Base-by-base conservation (phyloP, 2,888 invertebrate species). In the Zaprionus lineosus region DNA sequence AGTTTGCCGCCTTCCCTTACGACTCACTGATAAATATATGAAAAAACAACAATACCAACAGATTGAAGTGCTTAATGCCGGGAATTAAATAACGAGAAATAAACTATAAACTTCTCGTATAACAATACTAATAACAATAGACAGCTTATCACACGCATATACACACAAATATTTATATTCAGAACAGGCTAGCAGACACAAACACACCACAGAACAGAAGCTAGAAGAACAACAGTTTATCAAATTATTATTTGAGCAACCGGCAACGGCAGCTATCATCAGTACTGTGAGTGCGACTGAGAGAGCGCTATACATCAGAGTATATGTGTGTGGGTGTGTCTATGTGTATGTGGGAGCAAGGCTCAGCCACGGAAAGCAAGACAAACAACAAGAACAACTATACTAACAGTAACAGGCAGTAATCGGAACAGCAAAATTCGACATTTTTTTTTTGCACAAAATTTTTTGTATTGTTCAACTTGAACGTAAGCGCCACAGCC, bases 201-300 rank as follows among this genome's bases (percentile, higher is more conserved):
- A 12, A 9, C 26, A n/a, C 44, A 44, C 6, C 51, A 59, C 19
- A 46, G 26, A 50, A 48, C 48, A 58, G 33, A 53, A 46, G 44
- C 52, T 44, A 57, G 64, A 70, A 75, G 67, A 78, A 78, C 60
- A 82, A 83, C 71, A 59, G 75, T 75, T 83, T 83, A 76, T 83
- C 83, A 60, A 59, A 74, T 53, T 40, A 47, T 43, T 55, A 36
- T 62, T 72, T 53, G 21, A 69, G 51, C 44, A 55, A 64, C 57
- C 75, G 75, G 66, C 70, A 28, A 51, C 68, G 36, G 43, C 52
- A 24, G 24, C 24, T 47, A 57, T 44, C 37, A 53, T 31, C 29
- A 48, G 34, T 18, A 12, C 34, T 57, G 56, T 48, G 37, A 7
- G 63, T 33, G 46, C 21, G 55, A 68, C 41, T 51, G 57, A 55